Percentiles rank a stretch among this genome's conserved stretches.
Conservation (phyloP, 2,888 invertebrate species). For the Drosophila mimica region DNA sequence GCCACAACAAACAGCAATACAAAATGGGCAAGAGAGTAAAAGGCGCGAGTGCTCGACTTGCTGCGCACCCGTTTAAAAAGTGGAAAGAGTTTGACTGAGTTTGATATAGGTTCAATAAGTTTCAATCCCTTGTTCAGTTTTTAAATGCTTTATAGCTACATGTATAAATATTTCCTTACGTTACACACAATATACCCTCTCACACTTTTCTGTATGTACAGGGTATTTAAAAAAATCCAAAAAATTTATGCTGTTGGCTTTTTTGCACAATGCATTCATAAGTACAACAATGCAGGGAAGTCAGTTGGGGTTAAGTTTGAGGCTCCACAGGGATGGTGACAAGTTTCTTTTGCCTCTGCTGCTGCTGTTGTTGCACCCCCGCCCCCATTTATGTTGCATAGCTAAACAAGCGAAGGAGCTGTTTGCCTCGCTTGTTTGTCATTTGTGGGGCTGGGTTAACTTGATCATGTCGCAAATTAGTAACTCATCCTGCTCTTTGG, state of each 20-base stretch:
- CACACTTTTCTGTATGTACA: neutral
- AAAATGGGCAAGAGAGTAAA: constrained; percentile 2
- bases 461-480: constrained; percentile 78
- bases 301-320: constrained; percentile 40
- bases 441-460: constrained; percentile 60
- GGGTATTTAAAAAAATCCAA: constrained; percentile 30
- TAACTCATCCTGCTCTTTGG: constrained; percentile 61
- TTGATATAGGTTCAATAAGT: neutral
- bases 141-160: neutral
- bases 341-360: neutral
- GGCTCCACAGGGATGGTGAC: constrained; percentile 6
- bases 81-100: neutral
- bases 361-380: constrained; percentile 1
- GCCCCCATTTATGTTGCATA: neutral
- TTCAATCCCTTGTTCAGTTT: neutral
- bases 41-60: neutral
- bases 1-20: constrained; percentile 27
- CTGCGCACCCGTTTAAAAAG: neutral
- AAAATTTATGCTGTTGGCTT: constrained; percentile 27
- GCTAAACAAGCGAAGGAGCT: constrained; percentile 22
- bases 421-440: constrained; percentile 50
- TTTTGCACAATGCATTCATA: constrained; percentile 54
- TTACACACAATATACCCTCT: neutral
- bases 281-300: constrained; percentile 38
- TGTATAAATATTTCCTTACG: neutral